Percentiles rank a stretch among this genome's conserved stretches.
phyloP scores from a whole-genome alignment of 1,140 invertebrate species.

The Listronotus oregonensis region DNA sequence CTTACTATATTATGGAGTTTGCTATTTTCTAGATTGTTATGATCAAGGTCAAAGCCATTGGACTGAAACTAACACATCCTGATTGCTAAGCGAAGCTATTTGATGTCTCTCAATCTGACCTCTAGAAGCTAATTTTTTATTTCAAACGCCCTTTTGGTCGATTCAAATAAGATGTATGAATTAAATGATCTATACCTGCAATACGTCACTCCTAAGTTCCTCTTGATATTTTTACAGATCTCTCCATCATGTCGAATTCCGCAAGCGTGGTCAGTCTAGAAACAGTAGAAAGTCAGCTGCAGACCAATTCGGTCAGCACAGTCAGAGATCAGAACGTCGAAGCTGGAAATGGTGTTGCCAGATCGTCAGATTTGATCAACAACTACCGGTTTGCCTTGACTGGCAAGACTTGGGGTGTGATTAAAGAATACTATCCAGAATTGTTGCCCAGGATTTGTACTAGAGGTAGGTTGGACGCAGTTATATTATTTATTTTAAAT shows the following conservation, averaged over 20 bases:
- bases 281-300: conserved; percentile 59
- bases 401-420: conserved; percentile 76
- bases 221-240: conserved; percentile 29
- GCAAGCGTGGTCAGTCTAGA: conserved; percentile 66
- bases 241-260: conserved; percentile 52
- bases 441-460: conserved; percentile 75
- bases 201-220: too few relatives aligned
- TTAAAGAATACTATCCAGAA: conserved; percentile 77
- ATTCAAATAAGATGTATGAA: too few relatives aligned
- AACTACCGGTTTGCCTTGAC: conserved; percentile 77
- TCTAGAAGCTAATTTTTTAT: too few relatives aligned
- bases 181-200: too few relatives aligned
- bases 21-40: too few relatives aligned
- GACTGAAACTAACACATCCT: too few relatives aligned
- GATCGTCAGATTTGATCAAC: conserved; percentile 29
- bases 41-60: too few relatives aligned
- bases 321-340: conserved; percentile 1
- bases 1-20: too few relatives aligned
- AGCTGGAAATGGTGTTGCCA: conserved; percentile 7
- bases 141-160: too few relatives aligned
- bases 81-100: too few relatives aligned
- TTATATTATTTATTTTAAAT: too few relatives aligned
- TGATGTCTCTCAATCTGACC: too few relatives aligned
- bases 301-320: conserved; percentile 28
- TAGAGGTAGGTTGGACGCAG: conserved; percentile 59